Evolutionary conservation across 2,888 invertebrate species (phyloP), one percentile per base, ranked within the genome.

Genomic region (Andrena chrysosceles): DNA sequence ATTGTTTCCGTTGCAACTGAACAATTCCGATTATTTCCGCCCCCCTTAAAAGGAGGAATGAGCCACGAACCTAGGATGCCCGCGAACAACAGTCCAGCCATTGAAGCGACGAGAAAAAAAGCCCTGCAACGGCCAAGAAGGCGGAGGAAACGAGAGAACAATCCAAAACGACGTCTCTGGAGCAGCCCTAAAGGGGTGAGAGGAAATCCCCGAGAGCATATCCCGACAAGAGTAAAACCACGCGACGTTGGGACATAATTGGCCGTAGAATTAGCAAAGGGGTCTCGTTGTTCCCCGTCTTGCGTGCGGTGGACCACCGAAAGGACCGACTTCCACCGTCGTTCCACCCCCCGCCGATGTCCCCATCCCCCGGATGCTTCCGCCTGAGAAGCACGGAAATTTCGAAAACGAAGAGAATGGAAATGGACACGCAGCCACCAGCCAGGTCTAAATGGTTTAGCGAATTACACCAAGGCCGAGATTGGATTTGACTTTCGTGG

Each of bases 241-340:
- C 83, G 88, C 81, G 85, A 89, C 83, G 86, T 81, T 71, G 85
- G 86, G 83, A 90, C 89, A 90, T 91, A 91, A 91, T 91, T 92
- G 91, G 89, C 88, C 88, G 89, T 90, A 86, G 91, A 92, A 91
- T 92, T 91, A 91, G 89, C 89, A 89, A 90, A 90, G 89, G 91
- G 91, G 86, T 84, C 86, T 85, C 84, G 72, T 83, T 67, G 84
- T 77, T 87, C 85, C 81, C 78, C 83, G 84, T 88, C 90, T 90
- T 88, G 89, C 90, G 88, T 90, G 90, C 85, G 88, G 89, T 88
- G 88, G 87, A 89, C 89, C 89, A 56, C 87, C 85, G 77, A 87
- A 73, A 88, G 85, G 83, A 83, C 77, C 73, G 73, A 74, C 73
- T 48, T 67, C 66, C 42, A 56, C 26, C 54, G 56, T 66, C 66